phyloP scores from a whole-genome alignment of 2,113 vertebrate species.

The Arothron firmamentum region DNA sequence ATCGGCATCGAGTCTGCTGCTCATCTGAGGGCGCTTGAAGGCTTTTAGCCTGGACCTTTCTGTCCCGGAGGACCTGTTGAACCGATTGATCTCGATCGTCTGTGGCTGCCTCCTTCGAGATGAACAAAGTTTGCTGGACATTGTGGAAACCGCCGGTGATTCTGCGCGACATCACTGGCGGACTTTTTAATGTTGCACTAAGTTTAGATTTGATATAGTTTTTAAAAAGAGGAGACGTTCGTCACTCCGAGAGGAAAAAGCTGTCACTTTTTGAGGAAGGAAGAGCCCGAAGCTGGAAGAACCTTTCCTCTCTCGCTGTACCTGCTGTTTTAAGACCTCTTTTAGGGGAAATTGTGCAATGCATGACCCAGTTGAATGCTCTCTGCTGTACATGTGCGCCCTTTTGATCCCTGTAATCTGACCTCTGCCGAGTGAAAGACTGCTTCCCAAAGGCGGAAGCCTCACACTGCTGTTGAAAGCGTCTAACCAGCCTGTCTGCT shows the following conservation, averaged over 20 bases:
- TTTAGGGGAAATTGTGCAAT: conserved; percentile 86
- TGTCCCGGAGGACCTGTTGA: conserved; percentile 32
- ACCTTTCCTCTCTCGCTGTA: conserved; percentile 30
- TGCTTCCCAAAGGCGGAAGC: conserved; percentile 12
- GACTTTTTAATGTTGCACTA: conserved; percentile 68
- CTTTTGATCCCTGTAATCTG: conserved; percentile 18
- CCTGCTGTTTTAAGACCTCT: conserved; percentile 54
- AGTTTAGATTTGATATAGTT: conserved; percentile 48
- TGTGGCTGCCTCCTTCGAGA: conserved; percentile 31
- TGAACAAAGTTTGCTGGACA: conserved; percentile 20
- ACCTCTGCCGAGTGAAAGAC: conserved; percentile 49
- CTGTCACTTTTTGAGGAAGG: conserved; percentile 36
- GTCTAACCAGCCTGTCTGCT: conserved; percentile 60
- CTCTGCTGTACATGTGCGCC: conserved; percentile 58
- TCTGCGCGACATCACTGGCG: conserved; percentile 30
- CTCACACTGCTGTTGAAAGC: no score
- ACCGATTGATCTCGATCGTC: conserved; percentile 32
- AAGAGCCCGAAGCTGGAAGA: conserved; percentile 45
- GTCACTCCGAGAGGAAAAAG: conserved; percentile 54
- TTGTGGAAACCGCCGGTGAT: conserved; percentile 33
- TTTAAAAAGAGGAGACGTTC: conserved; percentile 23
- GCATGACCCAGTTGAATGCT: conserved; percentile 81
- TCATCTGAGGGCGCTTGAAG: conserved; percentile 38
- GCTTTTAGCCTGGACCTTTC: conserved; percentile 23
- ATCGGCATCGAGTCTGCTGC: conserved; percentile 14